phyloP scores from a whole-genome alignment of 2,797 vertebrate genomes.

The Microctenopoma lineatum region DNA sequence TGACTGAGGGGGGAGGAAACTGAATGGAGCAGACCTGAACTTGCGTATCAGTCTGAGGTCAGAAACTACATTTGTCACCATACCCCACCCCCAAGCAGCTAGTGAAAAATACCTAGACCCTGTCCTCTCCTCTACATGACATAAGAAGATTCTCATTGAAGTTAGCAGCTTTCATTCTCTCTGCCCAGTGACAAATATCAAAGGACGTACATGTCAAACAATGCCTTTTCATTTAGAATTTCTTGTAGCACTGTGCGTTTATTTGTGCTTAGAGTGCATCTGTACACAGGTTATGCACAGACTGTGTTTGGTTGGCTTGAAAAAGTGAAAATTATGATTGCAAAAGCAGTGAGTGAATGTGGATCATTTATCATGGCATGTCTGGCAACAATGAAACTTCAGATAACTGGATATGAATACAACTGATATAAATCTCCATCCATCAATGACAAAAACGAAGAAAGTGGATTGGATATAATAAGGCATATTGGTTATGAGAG shows the following conservation, averaged over 20 bases:
- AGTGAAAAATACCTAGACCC: slow-evolving; percentile 30
- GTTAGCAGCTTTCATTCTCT: slow-evolving; percentile 45
- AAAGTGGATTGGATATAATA: slow-evolving; percentile 35
- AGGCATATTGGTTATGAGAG: slow-evolving; percentile 33
- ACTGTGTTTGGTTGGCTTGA: slow-evolving; percentile 19
- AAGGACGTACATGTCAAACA: slow-evolving; percentile 45
- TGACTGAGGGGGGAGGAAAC: slow-evolving; percentile 56
- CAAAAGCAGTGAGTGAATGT: slow-evolving; percentile 24
- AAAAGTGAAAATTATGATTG: slow-evolving; percentile 19
- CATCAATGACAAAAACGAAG: slow-evolving; percentile 48
- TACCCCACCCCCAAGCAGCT: slow-evolving; percentile 37
- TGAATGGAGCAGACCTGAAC: slow-evolving; percentile 67
- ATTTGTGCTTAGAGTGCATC: slow-evolving; percentile 4
- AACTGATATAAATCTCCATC: slow-evolving; percentile 48
- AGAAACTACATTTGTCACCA: slow-evolving; percentile 71
- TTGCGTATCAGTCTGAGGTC: slow-evolving; percentile 67
- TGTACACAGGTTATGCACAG: slow-evolving; percentile 8
- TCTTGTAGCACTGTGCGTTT: background rate
- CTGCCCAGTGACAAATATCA: slow-evolving; percentile 42
- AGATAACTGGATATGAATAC: slow-evolving; percentile 47
- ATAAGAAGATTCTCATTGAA: slow-evolving; percentile 49
- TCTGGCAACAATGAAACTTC: slow-evolving; percentile 30
- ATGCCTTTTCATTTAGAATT: slow-evolving; percentile 33
- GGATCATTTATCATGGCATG: slow-evolving; percentile 46
- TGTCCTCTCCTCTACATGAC: slow-evolving; percentile 15